Evolutionary conservation across 2,797 vertebrate species (phyloP), one percentile per base, ranked within the genome.

Genomic region (Microctenopoma lineatum): DNA sequence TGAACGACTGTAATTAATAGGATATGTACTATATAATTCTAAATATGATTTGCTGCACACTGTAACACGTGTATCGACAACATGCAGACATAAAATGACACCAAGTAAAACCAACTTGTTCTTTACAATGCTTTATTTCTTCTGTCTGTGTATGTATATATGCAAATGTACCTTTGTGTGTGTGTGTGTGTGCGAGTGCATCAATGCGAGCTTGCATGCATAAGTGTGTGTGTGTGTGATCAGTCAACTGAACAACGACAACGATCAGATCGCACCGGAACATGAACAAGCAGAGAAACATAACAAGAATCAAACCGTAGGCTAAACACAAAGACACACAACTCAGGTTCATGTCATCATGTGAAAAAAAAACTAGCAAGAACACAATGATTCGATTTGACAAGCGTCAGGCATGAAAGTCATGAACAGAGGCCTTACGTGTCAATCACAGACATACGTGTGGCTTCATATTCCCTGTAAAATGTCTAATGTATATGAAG

Each of bases 391-490:
- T 65, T 71, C 1, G 26, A 70, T 71, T 7, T 69, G 45, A 46
- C 81, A 84, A 60, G 62, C 29, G 38, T 58, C 48, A 60, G 51
- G 67, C 5, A 13, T 66, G 61, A 70, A 52, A 70, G 59, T 1
- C 48, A 53, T 21, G 26, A 70, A 56, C 32, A 45, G 47, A 66
- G 62, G 53, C 2, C 21, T 21, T 21, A 21, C 9, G 53, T 47
- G 72, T 25, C 57, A 70, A 63, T 83, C 45, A 70, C 38, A 61
- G 56, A 68, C 15, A 70, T 46, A 42, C 39, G 41, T 55, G 59
- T 85, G 79, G 80, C 77, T 81, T 82, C 54, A 70, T 71, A 75
- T 76, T 79, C 64, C 66, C 51, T 71, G 76, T 78, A 75, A 9
- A 36, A 11, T 36, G 8, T 36, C 10, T 1, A 32, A 32, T 36